phyloP scores from a whole-genome alignment of 2,113 vertebrate species.

The Atlantisia rogersi region DNA sequence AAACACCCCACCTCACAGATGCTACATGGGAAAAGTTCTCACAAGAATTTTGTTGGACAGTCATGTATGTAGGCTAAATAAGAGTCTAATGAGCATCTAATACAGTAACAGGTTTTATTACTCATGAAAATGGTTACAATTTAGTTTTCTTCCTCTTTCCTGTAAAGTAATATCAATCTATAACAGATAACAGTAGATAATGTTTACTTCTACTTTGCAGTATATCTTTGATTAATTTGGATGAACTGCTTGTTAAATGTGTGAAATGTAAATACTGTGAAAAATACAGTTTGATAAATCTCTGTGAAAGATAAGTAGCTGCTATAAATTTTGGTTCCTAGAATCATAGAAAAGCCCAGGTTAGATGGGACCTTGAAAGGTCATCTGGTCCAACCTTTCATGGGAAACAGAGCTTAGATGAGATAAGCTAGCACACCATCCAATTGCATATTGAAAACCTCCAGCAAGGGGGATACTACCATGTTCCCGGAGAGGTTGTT shows the following conservation, averaged over 20 bases:
- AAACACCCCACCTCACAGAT: rapidly evolving
- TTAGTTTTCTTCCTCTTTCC: not conserved
- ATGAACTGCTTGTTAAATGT: not conserved
- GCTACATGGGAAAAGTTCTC: not conserved
- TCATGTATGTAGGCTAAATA: not conserved
- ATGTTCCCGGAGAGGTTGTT: not conserved
- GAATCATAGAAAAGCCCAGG: not conserved
- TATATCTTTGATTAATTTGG: not conserved
- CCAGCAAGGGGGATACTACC: not conserved
- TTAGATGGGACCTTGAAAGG: not conserved
- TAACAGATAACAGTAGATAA: not conserved
- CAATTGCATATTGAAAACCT: not conserved
- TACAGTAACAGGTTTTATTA: not conserved
- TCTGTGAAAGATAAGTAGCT: not conserved
- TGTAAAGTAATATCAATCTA: not conserved
- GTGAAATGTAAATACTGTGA: not conserved
- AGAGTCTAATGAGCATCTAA: not conserved
- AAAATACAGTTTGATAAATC: not conserved
- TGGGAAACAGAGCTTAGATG: not conserved
- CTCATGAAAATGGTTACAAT: not conserved
- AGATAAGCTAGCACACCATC: not conserved
- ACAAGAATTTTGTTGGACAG: not conserved
- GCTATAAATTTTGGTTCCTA: not conserved
- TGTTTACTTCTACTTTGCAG: not conserved
- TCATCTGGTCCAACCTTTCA: not conserved